Evolutionary conservation across 2,797 vertebrate genomes (phyloP).

Genomic region (Acrossocheilus wenchowensis): DNA sequence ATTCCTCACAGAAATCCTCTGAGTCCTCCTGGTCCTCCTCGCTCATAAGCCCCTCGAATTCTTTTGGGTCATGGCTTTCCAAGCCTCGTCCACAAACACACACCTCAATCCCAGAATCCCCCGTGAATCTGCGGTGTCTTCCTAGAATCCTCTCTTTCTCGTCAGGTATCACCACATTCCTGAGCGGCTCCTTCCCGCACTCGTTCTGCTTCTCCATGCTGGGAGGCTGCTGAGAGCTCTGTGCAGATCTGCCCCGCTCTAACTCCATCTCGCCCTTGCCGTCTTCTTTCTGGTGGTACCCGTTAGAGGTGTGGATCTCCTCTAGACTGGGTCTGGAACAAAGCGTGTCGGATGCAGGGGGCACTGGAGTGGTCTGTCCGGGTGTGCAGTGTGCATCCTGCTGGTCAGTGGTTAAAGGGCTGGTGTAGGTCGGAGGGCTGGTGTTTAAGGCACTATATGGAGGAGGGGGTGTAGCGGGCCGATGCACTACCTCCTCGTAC

Average conservation of each 20-base stretch:
- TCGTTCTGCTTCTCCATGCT: slow-evolving; percentile 73
- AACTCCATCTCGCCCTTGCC: slow-evolving; percentile 71
- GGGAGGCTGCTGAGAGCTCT: slow-evolving; percentile 56
- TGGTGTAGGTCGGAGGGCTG: slow-evolving; percentile 63
- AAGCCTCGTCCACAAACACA: slow-evolving; percentile 86
- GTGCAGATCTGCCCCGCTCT: slow-evolving; percentile 59
- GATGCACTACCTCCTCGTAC: slow-evolving; percentile 97
- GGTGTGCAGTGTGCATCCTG: slow-evolving; percentile 76
- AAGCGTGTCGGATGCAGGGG: slow-evolving; percentile 68
- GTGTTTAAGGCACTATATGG: slow-evolving; percentile 93
- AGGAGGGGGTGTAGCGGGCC: slow-evolving; percentile 92
- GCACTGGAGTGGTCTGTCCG: slow-evolving; percentile 75
- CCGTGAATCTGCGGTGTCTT: slow-evolving; percentile 90
- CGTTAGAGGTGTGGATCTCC: slow-evolving; percentile 75
- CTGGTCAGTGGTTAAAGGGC: slow-evolving; percentile 77
- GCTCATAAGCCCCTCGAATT: slow-evolving; percentile 85
- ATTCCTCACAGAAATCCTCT: slow-evolving; percentile 92
- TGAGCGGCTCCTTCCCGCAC: slow-evolving; percentile 85
- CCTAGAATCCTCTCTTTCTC: slow-evolving; percentile 81
- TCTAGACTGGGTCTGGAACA: slow-evolving; percentile 71
- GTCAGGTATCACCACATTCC: slow-evolving; percentile 78
- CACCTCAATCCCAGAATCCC: slow-evolving; percentile 96
- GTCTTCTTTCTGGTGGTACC: slow-evolving; percentile 74
- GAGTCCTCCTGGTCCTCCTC: slow-evolving; percentile 68
- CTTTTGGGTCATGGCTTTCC: slow-evolving; percentile 84